These are phyloP conservation scores for Pantherophis vulpinus DNA, from an alignment of 2,797 vertebrate species.

Conservation along the genomic window DNA sequence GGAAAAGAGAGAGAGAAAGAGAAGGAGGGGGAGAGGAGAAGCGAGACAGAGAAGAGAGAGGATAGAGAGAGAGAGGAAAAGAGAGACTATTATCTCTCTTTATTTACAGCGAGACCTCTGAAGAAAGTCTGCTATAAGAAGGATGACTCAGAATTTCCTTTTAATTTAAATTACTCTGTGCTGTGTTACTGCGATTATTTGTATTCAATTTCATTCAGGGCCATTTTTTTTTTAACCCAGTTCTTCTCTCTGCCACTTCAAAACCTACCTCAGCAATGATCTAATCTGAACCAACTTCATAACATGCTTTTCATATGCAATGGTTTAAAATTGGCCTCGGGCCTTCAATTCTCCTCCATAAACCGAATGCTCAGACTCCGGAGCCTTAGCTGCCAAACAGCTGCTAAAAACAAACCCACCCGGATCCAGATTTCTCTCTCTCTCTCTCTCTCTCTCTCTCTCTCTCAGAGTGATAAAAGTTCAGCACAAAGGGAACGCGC, in stretches of 20 bases:
- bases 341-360: slow-evolving; percentile 63
- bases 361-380: slow-evolving; percentile 35
- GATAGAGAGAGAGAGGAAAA: too few species aligned
- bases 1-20: too few species aligned
- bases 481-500: slow-evolving; percentile 46
- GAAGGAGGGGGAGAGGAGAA: too few species aligned
- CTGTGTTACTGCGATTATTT: slow-evolving; percentile 60
- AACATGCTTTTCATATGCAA: slow-evolving; percentile 64
- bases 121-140: slow-evolving; percentile 45
- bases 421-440: slow-evolving; percentile 45
- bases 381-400: slow-evolving; percentile 61
- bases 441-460: slow-evolving; percentile 61
- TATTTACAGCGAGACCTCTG: slow-evolving; percentile 54
- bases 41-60: accelerated
- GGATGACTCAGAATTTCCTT: slow-evolving; percentile 56
- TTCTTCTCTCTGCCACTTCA: background rate
- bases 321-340: slow-evolving; percentile 59
- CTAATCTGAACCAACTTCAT: slow-evolving; percentile 65
- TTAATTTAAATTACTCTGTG: slow-evolving; percentile 61
- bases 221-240: slow-evolving; percentile 42
- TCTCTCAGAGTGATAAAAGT: slow-evolving; percentile 63
- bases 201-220: slow-evolving; percentile 61
- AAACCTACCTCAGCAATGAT: slow-evolving; percentile 44
- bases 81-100: slow-evolving; percentile 47
- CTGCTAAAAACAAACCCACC: slow-evolving; percentile 59